Conservation (phyloP, 2,888 invertebrate genomes). For the Megalurothrips usitatus region DNA sequence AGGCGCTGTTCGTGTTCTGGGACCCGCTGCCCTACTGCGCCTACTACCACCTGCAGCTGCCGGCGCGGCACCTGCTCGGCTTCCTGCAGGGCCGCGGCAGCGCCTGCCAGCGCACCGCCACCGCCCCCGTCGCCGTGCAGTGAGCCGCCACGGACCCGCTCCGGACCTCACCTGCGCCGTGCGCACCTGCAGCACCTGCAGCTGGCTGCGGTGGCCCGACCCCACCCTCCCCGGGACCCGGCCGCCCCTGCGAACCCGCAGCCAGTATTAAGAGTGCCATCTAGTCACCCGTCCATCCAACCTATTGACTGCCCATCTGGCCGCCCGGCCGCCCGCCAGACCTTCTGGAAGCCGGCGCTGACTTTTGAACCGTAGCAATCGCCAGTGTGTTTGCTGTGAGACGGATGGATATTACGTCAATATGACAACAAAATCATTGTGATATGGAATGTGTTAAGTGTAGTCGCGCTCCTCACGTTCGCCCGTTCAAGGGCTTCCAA, state of each 20-base stretch:
- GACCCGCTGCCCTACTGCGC: conserved; percentile 82
- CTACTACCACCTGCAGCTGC: conserved; percentile 75
- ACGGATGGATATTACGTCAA: neutral
- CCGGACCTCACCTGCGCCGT: neutral
- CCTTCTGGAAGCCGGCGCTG: neutral
- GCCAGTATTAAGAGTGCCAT: conserved; percentile 21
- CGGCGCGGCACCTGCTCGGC: conserved; percentile 56
- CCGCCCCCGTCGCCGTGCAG: conserved; percentile 42
- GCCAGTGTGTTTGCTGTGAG: neutral
- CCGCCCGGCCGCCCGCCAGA: neutral
- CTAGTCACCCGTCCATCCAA: conserved; percentile 16
- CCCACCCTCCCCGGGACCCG: too few relatives aligned
- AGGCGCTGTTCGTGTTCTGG: conserved; percentile 77
- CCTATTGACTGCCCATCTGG: neutral
- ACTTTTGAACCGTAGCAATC: conserved; percentile 14
- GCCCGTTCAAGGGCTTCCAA: too few relatives aligned
- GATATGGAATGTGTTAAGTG: neutral
- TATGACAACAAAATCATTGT: conserved; percentile 17
- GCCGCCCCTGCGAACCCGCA: neutral
- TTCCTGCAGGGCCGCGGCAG: conserved; percentile 51
- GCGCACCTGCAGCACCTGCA: neutral
- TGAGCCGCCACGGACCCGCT: neutral
- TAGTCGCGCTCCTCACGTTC: too few relatives aligned
- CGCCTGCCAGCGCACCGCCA: conserved; percentile 46
- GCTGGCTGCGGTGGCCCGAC: neutral